Evolutionary conservation across 2,888 invertebrate genomes (phyloP), one percentile per base, ranked within the genome.

Genomic region (Polymixis flavicincta): DNA sequence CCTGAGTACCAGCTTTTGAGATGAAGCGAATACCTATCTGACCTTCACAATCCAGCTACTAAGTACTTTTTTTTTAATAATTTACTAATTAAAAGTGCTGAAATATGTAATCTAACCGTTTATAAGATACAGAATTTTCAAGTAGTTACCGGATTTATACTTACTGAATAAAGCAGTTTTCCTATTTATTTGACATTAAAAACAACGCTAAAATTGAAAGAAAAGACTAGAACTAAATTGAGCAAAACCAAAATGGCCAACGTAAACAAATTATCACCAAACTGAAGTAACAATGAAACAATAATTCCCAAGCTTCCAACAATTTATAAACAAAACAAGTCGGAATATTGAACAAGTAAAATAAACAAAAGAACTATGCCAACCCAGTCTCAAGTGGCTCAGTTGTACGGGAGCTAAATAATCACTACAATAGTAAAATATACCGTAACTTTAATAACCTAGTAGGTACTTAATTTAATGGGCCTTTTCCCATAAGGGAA

Each of bases 281-380:
- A 52, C 32, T 2, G 55, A 67, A 82, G 17, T 68, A 32, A 82
- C 32, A 77, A 67, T 59, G 19, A 63, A 71, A 70, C 64, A 57
- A 65, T 37, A 22, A 65, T 28, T 66, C 67, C 22, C 45, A 48
- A 52, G 50, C 54, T 52, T 13, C 22, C 37, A 57, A 45, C 50
- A 59, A 54, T 68, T 65, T 72, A 55, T 45, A 55, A 71, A 65
- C 57, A 68, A 73, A 78, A 60, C 72, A 71, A 78, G 54, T 45
- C 13, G 25, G 42, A 61, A 66, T 74, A 70, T 68, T 79, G 74
- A 67, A 50, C 52, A 61, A 48, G 48, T 61, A 66, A 61, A 50
- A 61, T 54, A 66, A 79, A 83, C 61, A 81, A 83, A 65, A 74
- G 69, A 69, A 78, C 52, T 81, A 32, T 69, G 74, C 48, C 69